Evolutionary conservation across 2,888 invertebrate genomes (phyloP).

Genomic region (Chrysomela aeneicollis): DNA sequence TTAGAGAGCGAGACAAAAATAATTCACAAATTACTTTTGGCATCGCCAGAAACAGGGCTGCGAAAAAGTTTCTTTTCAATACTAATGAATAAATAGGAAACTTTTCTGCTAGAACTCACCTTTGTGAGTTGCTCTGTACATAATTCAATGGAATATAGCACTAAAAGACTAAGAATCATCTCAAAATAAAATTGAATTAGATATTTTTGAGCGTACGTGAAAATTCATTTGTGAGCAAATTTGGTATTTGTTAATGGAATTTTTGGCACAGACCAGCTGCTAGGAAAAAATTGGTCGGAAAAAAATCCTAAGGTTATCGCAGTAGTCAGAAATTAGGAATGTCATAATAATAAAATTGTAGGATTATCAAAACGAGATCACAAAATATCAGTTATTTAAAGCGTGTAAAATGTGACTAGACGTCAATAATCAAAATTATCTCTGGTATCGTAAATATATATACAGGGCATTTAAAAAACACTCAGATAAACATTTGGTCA

Average conservation of each 20-base stretch:
- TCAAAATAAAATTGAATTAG: conserved; percentile 44
- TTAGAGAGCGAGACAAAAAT: conserved; percentile 38
- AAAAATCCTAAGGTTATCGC: conserved; percentile 7
- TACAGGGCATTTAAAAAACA: background rate
- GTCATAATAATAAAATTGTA: conserved; percentile 17
- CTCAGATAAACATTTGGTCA: background rate
- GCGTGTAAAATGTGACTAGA: conserved; percentile 46
- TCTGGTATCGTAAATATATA: background rate
- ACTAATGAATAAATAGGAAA: background rate
- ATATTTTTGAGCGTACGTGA: conserved; percentile 34
- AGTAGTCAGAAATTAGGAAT: conserved; percentile 22
- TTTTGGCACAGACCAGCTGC: conserved; percentile 45
- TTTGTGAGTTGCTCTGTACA: conserved; percentile 15
- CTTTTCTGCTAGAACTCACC: too few relatives aligned
- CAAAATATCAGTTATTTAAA: conserved; percentile 39
- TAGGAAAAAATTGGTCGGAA: background rate
- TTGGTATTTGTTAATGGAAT: conserved; percentile 34
- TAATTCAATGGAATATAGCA: conserved; percentile 41
- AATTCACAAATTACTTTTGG: conserved; percentile 12
- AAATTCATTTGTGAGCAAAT: conserved; percentile 39
- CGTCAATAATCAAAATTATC: conserved; percentile 31
- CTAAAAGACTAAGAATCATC: conserved; percentile 47
- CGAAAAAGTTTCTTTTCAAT: background rate
- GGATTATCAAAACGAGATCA: conserved; percentile 43
- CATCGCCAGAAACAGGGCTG: background rate